Conservation (phyloP, 2,113 vertebrate genomes). For the Jacana jacana region DNA sequence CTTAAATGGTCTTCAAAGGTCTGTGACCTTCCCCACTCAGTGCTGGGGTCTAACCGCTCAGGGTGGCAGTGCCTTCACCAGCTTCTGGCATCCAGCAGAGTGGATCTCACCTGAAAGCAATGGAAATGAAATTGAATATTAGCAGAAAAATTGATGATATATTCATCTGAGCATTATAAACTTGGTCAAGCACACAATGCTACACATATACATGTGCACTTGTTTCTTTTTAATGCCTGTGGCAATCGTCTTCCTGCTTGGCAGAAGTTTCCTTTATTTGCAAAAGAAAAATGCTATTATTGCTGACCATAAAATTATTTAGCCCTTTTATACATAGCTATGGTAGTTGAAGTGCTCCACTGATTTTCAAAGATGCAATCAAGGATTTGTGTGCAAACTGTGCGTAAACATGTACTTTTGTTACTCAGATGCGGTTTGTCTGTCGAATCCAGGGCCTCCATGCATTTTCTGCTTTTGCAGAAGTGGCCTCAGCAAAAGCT, state of each 20-base stretch:
- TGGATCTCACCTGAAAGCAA: neutral
- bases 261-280: neutral
- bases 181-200: neutral
- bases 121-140: neutral
- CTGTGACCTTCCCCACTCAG: neutral
- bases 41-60: neutral
- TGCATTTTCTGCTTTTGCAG: neutral
- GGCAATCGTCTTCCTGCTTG: neutral
- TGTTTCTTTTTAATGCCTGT: neutral
- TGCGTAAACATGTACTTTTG: neutral
- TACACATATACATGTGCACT: accelerated
- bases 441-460: neutral
- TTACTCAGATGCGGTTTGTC: neutral
- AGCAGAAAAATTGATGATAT: neutral
- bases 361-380: constrained; percentile 1
- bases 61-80: neutral
- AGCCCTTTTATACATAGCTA: neutral
- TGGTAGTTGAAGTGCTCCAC: neutral
- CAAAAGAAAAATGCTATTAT: constrained; percentile 6
- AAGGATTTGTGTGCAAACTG: constrained; percentile 25
- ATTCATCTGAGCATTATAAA: accelerated
- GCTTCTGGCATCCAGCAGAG: neutral
- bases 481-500: neutral
- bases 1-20: neutral
- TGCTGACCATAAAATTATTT: constrained; percentile 5